Evolutionary conservation across 2,888 invertebrate species (phyloP), one percentile per base, ranked within the genome.

Genomic region (Perithous albicinctus): DNA sequence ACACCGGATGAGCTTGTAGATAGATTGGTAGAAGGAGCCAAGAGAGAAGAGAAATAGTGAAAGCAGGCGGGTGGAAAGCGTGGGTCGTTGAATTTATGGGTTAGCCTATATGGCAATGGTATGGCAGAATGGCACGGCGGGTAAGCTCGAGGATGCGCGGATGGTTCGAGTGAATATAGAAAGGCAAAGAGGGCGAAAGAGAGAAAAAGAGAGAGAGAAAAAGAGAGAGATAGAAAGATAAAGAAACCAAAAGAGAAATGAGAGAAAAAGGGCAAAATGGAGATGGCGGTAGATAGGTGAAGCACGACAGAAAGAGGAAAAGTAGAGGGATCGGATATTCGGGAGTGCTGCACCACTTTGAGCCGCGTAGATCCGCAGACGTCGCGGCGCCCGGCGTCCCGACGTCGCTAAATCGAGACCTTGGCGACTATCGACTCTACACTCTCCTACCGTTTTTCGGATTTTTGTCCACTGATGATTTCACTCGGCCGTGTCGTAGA

Each of bases 321-420:
- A 20, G 29, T 7, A 48, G 51, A 56, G 54, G 26, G 54, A 63
- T 77, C 48, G 77, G 51, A 51, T 61, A 67, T 76, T 80, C 29
- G 66, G 59, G 76, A 72, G 72, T 81, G 63, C 77, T 81, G 80
- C 80, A 81, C 67, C 51, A 67, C 74, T 85, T 73, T 66, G 77
- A 78, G 78, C 77, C 82, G 70, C 78, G 80, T 54, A 63, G 69
- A 85, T 85, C 67, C 72, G 80, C 84, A 89, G 89, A 90, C 89
- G 82, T 84, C 75, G 74, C 61, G 90, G 88, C 90, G 89, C 88
- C 88, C 38, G 76, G 80, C 84, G 84, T 84, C 81, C 79, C 83
- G 86, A 85, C 86, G 64, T 67, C 84, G 83, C 51, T 59, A 72
- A 83, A 85, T 86, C 85, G 82, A 85, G 84, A 88, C 87, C 88